Evolutionary conservation across 2,113 vertebrate genomes (phyloP).

Genomic region (Dasyornis broadbenti): DNA sequence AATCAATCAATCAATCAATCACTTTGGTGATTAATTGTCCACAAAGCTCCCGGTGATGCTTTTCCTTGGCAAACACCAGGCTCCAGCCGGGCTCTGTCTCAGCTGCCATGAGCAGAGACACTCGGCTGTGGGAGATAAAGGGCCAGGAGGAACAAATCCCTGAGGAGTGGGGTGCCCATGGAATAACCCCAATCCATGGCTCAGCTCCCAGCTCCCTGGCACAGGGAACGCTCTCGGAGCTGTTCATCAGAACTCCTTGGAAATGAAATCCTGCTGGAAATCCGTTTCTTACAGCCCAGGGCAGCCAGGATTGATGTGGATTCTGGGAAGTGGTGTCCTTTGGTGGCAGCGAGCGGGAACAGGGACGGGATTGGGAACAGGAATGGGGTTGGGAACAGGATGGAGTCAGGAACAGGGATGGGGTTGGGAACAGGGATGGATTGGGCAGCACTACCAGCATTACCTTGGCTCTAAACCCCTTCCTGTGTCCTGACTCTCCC

Average conservation of each 20-base stretch:
- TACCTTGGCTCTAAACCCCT: rapidly evolving
- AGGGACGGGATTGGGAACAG: not conserved
- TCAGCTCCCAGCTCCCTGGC: not conserved
- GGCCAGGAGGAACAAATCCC: not conserved
- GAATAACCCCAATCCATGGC: not conserved
- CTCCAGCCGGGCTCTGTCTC: not conserved
- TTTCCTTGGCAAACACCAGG: not conserved
- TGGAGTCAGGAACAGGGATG: not conserved
- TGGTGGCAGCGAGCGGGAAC: not conserved
- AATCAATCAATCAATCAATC: not conserved
- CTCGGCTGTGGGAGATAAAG: not conserved
- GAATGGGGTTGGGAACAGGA: not conserved
- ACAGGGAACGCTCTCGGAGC: not conserved
- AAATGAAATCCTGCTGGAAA: not conserved
- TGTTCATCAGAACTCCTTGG: not conserved
- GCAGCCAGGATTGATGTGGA: not conserved
- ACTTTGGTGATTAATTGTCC: not conserved
- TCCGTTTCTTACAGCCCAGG: not conserved
- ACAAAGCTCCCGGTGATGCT: not conserved
- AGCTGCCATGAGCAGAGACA: not conserved
- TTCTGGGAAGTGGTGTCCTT: not conserved
- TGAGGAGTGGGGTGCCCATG: rapidly evolving
- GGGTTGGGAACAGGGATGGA: not conserved
- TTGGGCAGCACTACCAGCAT: not conserved
- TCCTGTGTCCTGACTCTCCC: not conserved